Percentiles rank a stretch among this genome's conserved stretches.
Conservation (phyloP, 1,140 invertebrate species). For the Ceratosolen fusciceps region DNA sequence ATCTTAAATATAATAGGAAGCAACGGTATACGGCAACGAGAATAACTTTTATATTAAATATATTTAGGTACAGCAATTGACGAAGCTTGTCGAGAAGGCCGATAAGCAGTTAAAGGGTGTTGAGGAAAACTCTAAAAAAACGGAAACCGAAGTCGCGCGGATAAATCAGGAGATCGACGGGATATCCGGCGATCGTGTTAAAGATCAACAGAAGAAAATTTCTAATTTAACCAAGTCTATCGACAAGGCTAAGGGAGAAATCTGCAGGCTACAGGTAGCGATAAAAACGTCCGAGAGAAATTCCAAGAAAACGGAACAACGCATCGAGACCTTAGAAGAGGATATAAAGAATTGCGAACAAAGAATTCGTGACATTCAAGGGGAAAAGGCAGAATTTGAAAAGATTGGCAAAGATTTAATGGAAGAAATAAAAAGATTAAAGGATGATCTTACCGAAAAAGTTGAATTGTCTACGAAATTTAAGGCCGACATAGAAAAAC, state of each 20-base stretch:
- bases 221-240: conserved; percentile 78
- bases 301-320: conserved; percentile 79
- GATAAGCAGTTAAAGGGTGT: conserved; percentile 76
- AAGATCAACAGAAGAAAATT: conserved; percentile 80
- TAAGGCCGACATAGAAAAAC: conserved; percentile 75
- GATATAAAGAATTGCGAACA: conserved; percentile 79
- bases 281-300: conserved; percentile 89
- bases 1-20: too few species aligned
- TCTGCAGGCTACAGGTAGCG: conserved; percentile 84
- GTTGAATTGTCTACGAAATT: conserved; percentile 74
- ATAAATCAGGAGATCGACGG: conserved; percentile 84
- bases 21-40: too few species aligned
- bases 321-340: conserved; percentile 79
- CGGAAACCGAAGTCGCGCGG: conserved; percentile 74
- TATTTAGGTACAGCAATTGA: conserved; percentile 69
- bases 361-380: conserved; percentile 74
- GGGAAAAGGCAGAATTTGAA: conserved; percentile 75
- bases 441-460: conserved; percentile 67
- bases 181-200: conserved; percentile 80
- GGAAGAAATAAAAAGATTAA: conserved; percentile 68
- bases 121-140: conserved; percentile 74
- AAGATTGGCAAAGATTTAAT: conserved; percentile 73
- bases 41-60: too few species aligned
- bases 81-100: conserved; percentile 70
- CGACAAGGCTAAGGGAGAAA: conserved; percentile 79